These are phyloP conservation scores for Pseudanteris insignis DNA, from an alignment of 2,888 invertebrate genomes.

Conservation along the genomic window DNA sequence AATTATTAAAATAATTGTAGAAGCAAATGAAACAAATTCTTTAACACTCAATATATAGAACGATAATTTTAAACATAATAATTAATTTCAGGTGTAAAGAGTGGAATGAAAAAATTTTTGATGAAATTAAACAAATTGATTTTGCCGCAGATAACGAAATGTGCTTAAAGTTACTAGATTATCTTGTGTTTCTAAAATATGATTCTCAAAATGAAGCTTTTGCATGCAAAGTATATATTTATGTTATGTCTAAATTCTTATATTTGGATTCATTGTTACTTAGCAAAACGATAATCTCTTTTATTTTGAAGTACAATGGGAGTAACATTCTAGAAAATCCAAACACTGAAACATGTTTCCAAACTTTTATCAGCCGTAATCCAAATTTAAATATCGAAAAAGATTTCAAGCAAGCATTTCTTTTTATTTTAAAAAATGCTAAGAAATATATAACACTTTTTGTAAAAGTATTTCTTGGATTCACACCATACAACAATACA, in stretches of 20 bases:
- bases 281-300: conserved; percentile 50
- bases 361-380: conserved; percentile 49
- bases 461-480: conserved; percentile 54
- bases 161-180: conserved; percentile 51
- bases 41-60: too few relatives aligned
- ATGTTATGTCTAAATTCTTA: conserved; percentile 46
- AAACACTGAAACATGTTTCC: conserved; percentile 49
- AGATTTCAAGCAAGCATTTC: conserved; percentile 33
- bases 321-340: conserved; percentile 47
- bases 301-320: conserved; percentile 51
- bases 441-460: conserved; percentile 51
- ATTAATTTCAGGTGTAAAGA: conserved; percentile 48
- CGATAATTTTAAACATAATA: too few relatives aligned
- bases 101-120: conserved; percentile 52
- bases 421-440: conserved; percentile 51
- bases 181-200: conserved; percentile 47
- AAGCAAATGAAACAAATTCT: too few relatives aligned
- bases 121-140: conserved; percentile 44
- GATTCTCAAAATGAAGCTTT: conserved; percentile 42
- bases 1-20: too few relatives aligned
- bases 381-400: conserved; percentile 41
- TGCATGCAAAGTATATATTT: conserved; percentile 41
- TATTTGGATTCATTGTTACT: conserved; percentile 47
- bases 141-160: conserved; percentile 48
- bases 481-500: conserved; percentile 43